Evolutionary conservation across 1,140 invertebrate species (phyloP), one percentile per base, ranked within the genome.

Genomic region (Samia ricini): DNA sequence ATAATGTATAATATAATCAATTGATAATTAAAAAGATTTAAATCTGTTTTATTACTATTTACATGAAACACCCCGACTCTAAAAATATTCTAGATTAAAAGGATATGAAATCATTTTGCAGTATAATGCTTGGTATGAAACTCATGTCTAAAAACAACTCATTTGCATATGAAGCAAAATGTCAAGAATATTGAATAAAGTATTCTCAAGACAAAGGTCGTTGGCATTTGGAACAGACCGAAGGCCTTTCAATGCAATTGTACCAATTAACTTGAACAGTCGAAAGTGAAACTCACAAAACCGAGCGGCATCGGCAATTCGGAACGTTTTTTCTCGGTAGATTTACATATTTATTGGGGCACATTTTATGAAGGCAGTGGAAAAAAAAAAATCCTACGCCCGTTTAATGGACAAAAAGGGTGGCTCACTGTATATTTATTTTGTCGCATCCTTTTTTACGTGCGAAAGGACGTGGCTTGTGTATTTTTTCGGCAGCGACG

Each of bases 281-380:
- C 70, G 83, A 89, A 88, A 89, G 85, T 86, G 87, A 89, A 88
- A 88, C 85, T 81, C 70, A 79, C 76, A 72, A 74, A 77, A 68
- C 71, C 74, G 76, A 70, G 67, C 73, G 72, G 67, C 68, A 52
- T 72, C 72, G 67, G 66, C 71, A 54, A 63, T 65, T 63, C 64
- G 56, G 66, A 70, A 61, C 64, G 71, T 83, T 85, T 88, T 83
- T 84, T 84, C 79, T 81, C 66, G 66, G 72, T 85, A 79, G 76
- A 90, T 90, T 90, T 90, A 90, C 85, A 90, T 90, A 90, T 90
- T 90, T 90, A 90, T 90, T 90, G 85, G 85, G 85, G 83, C 87
- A 83, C 83, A 88, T 85, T 88, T 90, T 90, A 90, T 84, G 83
- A 81, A 69, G 69, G 80, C 79, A 80, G 69, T 77, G 86, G 81